Evolutionary conservation across 2,113 vertebrate genomes (phyloP).

Genomic region (Leptodactylus fuscus): DNA sequence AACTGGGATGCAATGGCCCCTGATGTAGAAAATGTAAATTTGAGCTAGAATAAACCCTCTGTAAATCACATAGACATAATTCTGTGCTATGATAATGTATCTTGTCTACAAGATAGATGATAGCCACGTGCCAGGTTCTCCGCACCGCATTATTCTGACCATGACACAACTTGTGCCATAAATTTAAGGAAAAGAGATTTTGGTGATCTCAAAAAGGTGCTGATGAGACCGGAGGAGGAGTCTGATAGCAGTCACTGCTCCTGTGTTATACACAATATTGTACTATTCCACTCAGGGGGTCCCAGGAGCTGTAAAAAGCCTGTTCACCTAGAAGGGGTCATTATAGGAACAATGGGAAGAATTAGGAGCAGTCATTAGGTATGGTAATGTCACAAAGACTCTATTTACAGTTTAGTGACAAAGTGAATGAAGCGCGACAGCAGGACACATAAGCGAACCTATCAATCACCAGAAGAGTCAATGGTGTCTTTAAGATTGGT

Average conservation of each 20-base stretch:
- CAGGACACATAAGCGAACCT: neutral
- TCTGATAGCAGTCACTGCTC: neutral
- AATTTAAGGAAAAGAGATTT: neutral
- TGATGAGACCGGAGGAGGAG: neutral
- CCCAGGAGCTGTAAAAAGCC: slow-evolving; percentile 39
- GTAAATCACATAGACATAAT: neutral
- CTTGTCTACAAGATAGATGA: slow-evolving; percentile 10
- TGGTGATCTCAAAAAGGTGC: slow-evolving; percentile 8
- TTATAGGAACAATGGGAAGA: slow-evolving; percentile 35
- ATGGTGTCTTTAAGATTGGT: neutral
- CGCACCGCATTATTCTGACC: neutral
- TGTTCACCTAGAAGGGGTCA: slow-evolving; percentile 17
- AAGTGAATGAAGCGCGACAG: neutral
- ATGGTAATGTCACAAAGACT: slow-evolving; percentile 21
- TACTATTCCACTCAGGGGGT: slow-evolving; percentile 33
- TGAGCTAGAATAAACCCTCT: slow-evolving; percentile 1
- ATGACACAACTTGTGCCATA: neutral
- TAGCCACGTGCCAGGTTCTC: neutral
- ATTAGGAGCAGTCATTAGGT: slow-evolving; percentile 14
- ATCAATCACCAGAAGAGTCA: neutral
- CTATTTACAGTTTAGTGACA: neutral
- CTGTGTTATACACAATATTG: neutral
- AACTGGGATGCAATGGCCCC: slow-evolving; percentile 3
- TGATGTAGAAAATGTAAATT: slow-evolving; percentile 22
- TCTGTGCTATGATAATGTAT: neutral